A percentile compares a stretch with the other conserved stretches of the same genome.
These are phyloP conservation scores for Xenopus petersii DNA, from an alignment of 2,797 vertebrate genomes.

Conservation along the genomic window DNA sequence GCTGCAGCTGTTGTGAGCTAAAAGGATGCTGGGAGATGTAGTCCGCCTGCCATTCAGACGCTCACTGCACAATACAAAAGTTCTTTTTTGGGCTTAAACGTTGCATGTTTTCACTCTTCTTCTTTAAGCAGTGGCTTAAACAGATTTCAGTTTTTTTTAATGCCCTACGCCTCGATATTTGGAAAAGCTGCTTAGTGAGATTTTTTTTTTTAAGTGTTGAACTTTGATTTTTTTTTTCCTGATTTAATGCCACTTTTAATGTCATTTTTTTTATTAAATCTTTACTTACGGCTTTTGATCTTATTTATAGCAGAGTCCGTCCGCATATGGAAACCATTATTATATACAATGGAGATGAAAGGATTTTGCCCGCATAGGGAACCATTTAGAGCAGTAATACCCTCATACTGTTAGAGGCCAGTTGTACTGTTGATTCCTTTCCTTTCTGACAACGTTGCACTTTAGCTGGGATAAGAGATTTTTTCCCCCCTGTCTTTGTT, in stretches of 20 bases:
- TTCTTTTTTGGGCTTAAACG: no score
- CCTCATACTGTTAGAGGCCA: slow-evolving; percentile 54
- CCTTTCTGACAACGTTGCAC: slow-evolving; percentile 44
- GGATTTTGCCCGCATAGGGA: slow-evolving; percentile 57
- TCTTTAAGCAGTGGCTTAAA: background rate
- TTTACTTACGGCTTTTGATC: slow-evolving; percentile 71
- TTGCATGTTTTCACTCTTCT: slow-evolving; percentile 15
- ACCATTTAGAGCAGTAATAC: slow-evolving; percentile 61
- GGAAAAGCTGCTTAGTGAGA: slow-evolving; percentile 43
- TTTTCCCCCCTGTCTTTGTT: no score
- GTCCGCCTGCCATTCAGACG: no score
- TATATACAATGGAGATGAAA: slow-evolving; percentile 68
- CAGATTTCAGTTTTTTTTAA: slow-evolving; percentile 46
- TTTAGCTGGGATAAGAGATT: slow-evolving; percentile 42
- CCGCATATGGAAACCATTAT: slow-evolving; percentile 72
- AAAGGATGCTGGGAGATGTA: no score
- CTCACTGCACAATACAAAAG: no score
- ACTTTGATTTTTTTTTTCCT: slow-evolving; percentile 57
- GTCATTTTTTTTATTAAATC: slow-evolving; percentile 64
- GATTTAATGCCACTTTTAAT: slow-evolving; percentile 65
- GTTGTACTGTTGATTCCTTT: slow-evolving; percentile 45
- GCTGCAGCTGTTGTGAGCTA: background rate
- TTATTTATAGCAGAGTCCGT: slow-evolving; percentile 72
- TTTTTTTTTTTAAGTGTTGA: slow-evolving; percentile 43
- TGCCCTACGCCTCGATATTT: slow-evolving; percentile 34